phyloP scores from a whole-genome alignment of 2,797 vertebrate species.

The Florisuga fusca region DNA sequence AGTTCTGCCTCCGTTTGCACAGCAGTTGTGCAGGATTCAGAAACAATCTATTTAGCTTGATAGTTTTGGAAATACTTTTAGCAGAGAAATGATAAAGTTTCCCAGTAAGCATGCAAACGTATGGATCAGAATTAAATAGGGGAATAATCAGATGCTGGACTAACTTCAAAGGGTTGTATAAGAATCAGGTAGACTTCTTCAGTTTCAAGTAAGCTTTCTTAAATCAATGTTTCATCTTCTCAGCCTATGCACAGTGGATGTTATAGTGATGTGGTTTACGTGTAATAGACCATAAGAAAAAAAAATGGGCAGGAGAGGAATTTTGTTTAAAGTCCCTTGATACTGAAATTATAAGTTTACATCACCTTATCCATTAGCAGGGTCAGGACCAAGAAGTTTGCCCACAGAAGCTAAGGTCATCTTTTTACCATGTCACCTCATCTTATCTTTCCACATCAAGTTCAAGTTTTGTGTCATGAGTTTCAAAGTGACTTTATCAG shows the following conservation, averaged over 20 bases:
- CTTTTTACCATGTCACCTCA: neutral
- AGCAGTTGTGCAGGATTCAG: neutral
- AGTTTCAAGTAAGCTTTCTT: neutral
- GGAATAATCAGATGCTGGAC: neutral
- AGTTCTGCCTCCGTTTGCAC: neutral
- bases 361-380: neutral
- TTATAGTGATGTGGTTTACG: neutral
- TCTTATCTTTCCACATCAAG: neutral
- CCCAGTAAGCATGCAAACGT: neutral
- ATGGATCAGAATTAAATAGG: neutral
- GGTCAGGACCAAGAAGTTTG: neutral
- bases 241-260: neutral
- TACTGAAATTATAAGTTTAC: neutral
- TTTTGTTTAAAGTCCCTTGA: neutral
- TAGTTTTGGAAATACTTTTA: neutral
- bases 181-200: neutral
- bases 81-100: neutral
- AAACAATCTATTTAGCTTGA: neutral
- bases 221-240: neutral
- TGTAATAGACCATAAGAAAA: neutral
- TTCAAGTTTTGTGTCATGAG: neutral
- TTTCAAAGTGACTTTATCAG: neutral
- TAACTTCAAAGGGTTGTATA: neutral
- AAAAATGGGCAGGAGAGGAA: neutral
- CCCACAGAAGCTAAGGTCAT: neutral